Evolutionary conservation across 2,797 vertebrate genomes (phyloP), one percentile per base, ranked within the genome.

Genomic region (Buceros bicornis): DNA sequence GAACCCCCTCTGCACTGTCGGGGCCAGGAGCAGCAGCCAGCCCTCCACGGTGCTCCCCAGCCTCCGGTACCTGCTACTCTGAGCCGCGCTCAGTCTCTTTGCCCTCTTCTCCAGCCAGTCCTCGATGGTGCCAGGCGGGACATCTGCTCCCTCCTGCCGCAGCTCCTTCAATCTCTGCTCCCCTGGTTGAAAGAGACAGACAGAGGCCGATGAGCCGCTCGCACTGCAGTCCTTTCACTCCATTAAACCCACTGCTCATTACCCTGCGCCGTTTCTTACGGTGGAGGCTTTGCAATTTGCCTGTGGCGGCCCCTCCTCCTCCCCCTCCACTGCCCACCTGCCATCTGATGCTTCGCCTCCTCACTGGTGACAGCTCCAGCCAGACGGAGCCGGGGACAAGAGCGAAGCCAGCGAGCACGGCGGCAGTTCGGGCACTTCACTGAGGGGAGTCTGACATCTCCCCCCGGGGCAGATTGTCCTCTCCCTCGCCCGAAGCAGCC

Each of bases 51-150:
- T 12, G 47, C 25, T n/a, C 58, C 80, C 67, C 29, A 25, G 76
- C 13, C 81, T 17, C 33, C 29, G 1, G 35, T 98, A 99, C 99
- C 99, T 99, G 98, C 97, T 98, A 65, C 97, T 98, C 69, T 96
- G 89, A 35, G 97, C 95, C 1, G 95, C 9, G 13, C 96, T 97
- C 92, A 94, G 98, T 58, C 97, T 98, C 98, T 99, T 99, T 47
- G 99, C 98, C 91, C 98, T 98, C 97, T 98, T 98, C 48, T 98
- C 98, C 89, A 99, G 98, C 99, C 99, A 99, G n/a, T 99, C 98
- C 72, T 99, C 98, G 6, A 99, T 62, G 51, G 89, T 97, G 86
- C 98, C 98, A 16, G 97, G 97, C 0, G 98, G 96, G 7, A 96
- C 37, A 4, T 95, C 97, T 54, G 97, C 94, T 79, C 84, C 97